Evolutionary conservation across 2,797 vertebrate genomes (phyloP).

Genomic region (Sebastes miniatus): DNA sequence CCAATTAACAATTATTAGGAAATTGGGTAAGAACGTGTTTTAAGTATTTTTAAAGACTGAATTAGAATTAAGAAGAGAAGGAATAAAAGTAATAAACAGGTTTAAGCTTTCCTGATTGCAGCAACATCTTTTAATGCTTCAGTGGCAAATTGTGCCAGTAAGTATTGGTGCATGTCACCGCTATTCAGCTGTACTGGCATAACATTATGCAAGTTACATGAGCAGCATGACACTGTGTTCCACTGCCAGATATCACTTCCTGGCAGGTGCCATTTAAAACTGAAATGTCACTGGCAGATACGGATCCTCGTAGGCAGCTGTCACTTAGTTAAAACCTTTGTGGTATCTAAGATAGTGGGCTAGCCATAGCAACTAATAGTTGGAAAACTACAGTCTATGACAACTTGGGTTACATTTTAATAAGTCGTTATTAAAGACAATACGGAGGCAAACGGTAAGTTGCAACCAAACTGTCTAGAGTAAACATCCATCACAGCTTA

Average conservation of each 20-base stretch:
- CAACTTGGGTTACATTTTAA: neutral
- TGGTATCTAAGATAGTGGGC: neutral
- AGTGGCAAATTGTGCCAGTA: neutral
- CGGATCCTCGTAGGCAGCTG: neutral
- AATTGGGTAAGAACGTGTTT: neutral
- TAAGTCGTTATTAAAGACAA: neutral
- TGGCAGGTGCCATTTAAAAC: constrained; percentile 18
- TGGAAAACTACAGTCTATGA: neutral
- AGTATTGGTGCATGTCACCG: neutral
- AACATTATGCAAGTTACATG: neutral
- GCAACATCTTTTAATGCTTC: neutral
- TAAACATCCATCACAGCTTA: neutral
- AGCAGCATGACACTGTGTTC: neutral
- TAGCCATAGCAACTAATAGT: neutral
- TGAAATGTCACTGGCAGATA: constrained; percentile 15
- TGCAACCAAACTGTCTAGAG: neutral
- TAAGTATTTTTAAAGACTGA: neutral
- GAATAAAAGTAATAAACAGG: neutral
- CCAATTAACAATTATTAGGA: too few species aligned
- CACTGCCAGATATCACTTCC: constrained; percentile 9
- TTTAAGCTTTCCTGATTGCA: neutral
- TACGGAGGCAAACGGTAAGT: neutral
- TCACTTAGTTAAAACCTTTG: neutral
- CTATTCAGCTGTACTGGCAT: neutral
- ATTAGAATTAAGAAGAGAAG: neutral